Base-by-base conservation (phyloP, 2,797 vertebrate genomes). In the Lycodopsis pacificus region DNA sequence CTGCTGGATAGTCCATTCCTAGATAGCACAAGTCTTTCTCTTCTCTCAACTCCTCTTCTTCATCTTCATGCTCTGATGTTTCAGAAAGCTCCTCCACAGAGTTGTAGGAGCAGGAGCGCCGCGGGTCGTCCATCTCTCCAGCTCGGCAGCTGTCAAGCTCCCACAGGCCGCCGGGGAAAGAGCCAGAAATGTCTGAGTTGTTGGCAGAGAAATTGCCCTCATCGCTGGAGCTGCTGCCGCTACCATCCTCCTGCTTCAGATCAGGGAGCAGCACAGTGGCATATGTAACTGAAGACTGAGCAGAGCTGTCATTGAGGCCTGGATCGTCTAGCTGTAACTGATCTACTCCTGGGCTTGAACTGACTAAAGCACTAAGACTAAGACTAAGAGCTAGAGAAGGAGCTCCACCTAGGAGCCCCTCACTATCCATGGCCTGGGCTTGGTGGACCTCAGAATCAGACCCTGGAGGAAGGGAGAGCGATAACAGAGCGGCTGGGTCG, bases 41-140 rank as follows among this genome's bases (percentile, higher is more conserved):
- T 15, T 73, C 84, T 42, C 42, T 85, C 5, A 4, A 65, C 11
- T 73, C 82, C 3, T 66, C 76, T 2, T 89, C 93, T 2, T 89
- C 93, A 0, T 95, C 94, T 19, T 86, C 90, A 14, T 94, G 94
- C 32, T 97, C 95, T 0, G 91, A 95, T 1, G 95, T 90, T 86
- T 97, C 96, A 0, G 96, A 97, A 71, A 98, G 95, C 27, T 96
- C 96, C 80, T 96, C 96, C 0, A 96, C 95, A 0, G 97, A 97
- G 79, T 95, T 81, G 86, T 95, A 92, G 70, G 93, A 95, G 89
- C 94, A 85, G 68, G 93, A 94, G 76, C 75, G 88, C 13, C 88
- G 87, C 3, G 89, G 88, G 59, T 93, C 92, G 1, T 94, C 46
- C 0, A 90, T 15, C 2, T 95, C 69, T 8, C 94, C 87, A 9